Conservation (phyloP, 2,797 vertebrate genomes). For the Mastacembelus armatus region DNA sequence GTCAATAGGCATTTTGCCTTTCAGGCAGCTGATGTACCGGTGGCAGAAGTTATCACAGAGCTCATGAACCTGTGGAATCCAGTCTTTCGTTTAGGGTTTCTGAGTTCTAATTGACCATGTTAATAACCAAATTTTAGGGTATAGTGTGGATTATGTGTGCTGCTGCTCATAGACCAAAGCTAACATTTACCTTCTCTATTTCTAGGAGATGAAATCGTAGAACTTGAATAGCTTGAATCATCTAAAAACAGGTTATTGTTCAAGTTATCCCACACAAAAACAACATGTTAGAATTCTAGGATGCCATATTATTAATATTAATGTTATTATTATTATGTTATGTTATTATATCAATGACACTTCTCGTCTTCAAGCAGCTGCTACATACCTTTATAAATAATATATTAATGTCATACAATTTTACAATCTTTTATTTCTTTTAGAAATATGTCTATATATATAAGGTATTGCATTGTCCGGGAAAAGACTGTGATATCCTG, state of each 20-base stretch:
- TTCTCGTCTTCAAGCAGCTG: too few relatives aligned
- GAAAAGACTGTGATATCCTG: not conserved
- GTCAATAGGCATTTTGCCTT: slow-evolving; percentile 98
- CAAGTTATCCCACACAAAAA: not conserved
- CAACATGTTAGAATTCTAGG: not conserved
- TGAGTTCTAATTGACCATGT: not conserved
- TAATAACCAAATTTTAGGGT: not conserved
- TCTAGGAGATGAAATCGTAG: slow-evolving; percentile 96
- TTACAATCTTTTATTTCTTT: not conserved
- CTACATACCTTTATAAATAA: too few relatives aligned
- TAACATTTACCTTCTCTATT: slow-evolving; percentile 92
- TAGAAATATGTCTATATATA: not conserved
- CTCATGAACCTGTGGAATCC: slow-evolving; percentile 89
- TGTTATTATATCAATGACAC: too few relatives aligned
- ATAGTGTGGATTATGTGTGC: too few relatives aligned
- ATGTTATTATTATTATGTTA: too few relatives aligned
- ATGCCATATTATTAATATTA: not conserved
- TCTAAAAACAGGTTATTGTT: slow-evolving; percentile 81
- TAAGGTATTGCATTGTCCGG: not conserved
- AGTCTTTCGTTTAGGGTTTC: not conserved
- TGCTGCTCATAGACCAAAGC: not conserved
- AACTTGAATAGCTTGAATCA: slow-evolving; percentile 98
- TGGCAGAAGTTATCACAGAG: slow-evolving; percentile 98
- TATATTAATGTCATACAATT: not conserved
- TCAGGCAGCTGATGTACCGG: slow-evolving; percentile 98